Conservation (phyloP, 2,888 invertebrate genomes). For the Scaptomyza flava region DNA sequence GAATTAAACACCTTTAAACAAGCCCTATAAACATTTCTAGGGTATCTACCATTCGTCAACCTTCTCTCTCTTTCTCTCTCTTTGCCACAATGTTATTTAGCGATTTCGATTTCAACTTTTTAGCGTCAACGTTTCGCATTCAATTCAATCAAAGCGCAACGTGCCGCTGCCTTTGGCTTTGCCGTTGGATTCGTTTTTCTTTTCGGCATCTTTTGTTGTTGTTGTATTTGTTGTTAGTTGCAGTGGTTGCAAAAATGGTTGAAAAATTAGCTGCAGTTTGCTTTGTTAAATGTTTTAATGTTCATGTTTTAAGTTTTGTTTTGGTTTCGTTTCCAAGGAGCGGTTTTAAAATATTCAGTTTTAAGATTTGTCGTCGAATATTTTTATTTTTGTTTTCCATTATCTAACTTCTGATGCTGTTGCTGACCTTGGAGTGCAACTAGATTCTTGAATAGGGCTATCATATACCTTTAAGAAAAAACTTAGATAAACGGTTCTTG, state of each 20-base stretch:
- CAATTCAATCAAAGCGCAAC: slow-evolving; percentile 78
- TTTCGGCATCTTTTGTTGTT: slow-evolving; percentile 74
- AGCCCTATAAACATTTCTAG: no score
- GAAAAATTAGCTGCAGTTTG: slow-evolving; percentile 70
- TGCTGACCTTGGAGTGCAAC: slow-evolving; percentile 1
- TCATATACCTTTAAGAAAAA: background rate
- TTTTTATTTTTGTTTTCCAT: slow-evolving; percentile 3
- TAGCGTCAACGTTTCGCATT: slow-evolving; percentile 59
- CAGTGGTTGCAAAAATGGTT: slow-evolving; percentile 54
- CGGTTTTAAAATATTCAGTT: slow-evolving; percentile 26
- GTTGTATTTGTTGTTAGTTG: slow-evolving; percentile 29
- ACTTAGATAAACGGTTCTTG: background rate
- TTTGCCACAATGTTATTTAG: slow-evolving; percentile 23
- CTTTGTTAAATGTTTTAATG: slow-evolving; percentile 48
- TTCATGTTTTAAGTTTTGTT: slow-evolving; percentile 47
- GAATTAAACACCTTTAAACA: no score
- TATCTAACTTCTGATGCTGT: slow-evolving; percentile 12
- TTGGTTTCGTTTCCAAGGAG: slow-evolving; percentile 29
- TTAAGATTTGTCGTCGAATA: background rate
- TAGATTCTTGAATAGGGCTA: background rate
- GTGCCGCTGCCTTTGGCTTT: slow-evolving; percentile 51
- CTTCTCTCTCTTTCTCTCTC: no score
- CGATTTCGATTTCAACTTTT: slow-evolving; percentile 41
- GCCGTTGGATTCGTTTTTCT: slow-evolving; percentile 56
- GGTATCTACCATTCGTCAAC: no score